Percentiles rank a stretch among this genome's conserved stretches.
Conservation (phyloP, 2,888 invertebrate species). For the Seira sanloemensis region DNA sequence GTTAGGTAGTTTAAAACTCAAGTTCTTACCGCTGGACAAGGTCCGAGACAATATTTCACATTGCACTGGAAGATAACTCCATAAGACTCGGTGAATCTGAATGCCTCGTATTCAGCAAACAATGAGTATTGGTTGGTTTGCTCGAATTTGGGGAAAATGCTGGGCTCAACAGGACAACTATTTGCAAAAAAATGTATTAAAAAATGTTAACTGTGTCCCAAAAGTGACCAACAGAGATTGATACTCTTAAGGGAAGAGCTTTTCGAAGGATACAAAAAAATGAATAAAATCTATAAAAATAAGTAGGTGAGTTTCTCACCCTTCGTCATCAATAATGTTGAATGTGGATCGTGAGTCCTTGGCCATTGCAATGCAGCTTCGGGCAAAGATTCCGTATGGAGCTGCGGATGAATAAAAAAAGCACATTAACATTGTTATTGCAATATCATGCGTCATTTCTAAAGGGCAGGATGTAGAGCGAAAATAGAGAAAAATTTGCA, state of each 20-base stretch:
- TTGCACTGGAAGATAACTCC: constrained; percentile 98
- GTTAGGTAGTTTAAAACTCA: constrained; percentile 7
- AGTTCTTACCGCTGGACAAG: constrained; percentile 89
- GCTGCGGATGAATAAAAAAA: constrained; percentile 79
- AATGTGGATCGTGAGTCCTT: constrained; percentile 97
- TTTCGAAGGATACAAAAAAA: neutral
- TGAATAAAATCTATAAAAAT: too few species aligned
- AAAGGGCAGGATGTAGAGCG: neutral
- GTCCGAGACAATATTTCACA: constrained; percentile 96
- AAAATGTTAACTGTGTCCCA: neutral
- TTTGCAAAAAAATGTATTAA: constrained; percentile 58
- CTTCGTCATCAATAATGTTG: constrained; percentile 96
- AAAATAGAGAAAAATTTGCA: constrained; percentile 21
- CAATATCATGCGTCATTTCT: neutral
- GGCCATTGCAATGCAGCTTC: constrained; percentile 97
- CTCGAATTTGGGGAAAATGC: constrained; percentile 94
- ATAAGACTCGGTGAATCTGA: constrained; percentile 96
- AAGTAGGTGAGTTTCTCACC: constrained; percentile 82
- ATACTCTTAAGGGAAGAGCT: too few species aligned
- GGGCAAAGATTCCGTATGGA: constrained; percentile 95
- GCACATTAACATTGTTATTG: constrained; percentile 30
- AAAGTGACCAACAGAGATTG: too few species aligned
- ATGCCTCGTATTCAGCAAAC: constrained; percentile 94
- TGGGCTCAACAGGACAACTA: constrained; percentile 93
- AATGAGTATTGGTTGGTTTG: constrained; percentile 90